Percentiles rank a stretch among this genome's conserved stretches.
Conservation (phyloP, 2,113 vertebrate species). For the Centropus bengalensis region DNA sequence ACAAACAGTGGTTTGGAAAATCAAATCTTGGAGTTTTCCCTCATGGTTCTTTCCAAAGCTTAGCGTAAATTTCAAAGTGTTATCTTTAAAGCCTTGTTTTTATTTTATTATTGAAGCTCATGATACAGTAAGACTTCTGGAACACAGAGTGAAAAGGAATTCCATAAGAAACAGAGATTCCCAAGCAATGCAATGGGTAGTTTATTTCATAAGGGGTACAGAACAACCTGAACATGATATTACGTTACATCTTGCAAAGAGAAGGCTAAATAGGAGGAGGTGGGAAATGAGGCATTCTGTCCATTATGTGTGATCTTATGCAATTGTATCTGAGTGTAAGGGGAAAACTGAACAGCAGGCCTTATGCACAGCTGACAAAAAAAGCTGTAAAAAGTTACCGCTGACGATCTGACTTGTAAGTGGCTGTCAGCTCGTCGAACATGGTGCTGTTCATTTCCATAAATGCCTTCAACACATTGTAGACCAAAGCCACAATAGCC, state of each 20-base stretch:
- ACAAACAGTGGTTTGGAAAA: background rate
- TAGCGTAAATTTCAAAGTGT: background rate
- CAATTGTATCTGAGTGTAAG: constrained; percentile 42
- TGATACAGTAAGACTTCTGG: background rate
- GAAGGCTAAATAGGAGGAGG: background rate
- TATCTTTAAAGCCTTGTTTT: background rate
- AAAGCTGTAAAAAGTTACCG: constrained; percentile 90
- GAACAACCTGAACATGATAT: background rate
- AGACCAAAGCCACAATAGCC: constrained; percentile 97
- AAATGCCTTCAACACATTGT: constrained; percentile 98
- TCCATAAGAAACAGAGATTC: background rate
- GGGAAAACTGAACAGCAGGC: constrained; percentile 41
- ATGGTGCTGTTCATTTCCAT: constrained; percentile 99
- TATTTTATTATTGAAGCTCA: background rate
- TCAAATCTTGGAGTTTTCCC: background rate
- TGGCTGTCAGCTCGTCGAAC: constrained; percentile 98
- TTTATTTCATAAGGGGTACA: background rate
- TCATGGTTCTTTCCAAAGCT: background rate
- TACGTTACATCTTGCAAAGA: background rate
- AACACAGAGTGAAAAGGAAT: background rate
- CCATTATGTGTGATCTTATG: background rate
- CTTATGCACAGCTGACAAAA: constrained; percentile 74
- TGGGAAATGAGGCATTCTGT: background rate
- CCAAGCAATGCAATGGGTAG: background rate
- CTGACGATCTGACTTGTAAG: constrained; percentile 99